These are phyloP conservation scores for Pemphigus obesinymphae DNA, from an alignment of 1,140 invertebrate species.

Conservation along the genomic window DNA sequence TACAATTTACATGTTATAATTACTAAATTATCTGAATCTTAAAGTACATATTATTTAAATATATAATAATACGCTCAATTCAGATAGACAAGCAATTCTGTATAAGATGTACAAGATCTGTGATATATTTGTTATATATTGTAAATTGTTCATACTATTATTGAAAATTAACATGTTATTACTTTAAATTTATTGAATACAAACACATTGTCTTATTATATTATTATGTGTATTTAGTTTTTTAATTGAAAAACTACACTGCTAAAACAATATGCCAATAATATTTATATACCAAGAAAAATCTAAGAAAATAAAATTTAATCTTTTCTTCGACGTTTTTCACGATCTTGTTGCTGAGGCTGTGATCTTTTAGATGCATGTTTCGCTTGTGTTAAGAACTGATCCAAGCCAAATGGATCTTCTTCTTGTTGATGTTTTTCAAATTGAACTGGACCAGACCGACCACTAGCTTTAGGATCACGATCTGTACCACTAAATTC, in stretches of 20 bases:
- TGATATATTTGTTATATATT: too few species aligned
- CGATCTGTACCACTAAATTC: conserved; percentile 88
- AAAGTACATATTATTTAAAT: too few species aligned
- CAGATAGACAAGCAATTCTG: too few species aligned
- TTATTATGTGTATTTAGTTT: background rate
- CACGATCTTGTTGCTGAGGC: conserved; percentile 44
- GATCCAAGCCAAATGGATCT: conserved; percentile 96
- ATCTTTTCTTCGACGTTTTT: conserved; percentile 40
- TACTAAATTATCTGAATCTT: too few species aligned
- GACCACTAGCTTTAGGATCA: conserved; percentile 65
- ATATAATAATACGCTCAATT: too few species aligned
- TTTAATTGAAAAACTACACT: background rate
- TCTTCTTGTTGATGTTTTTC: conserved; percentile 73
- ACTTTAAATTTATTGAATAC: background rate
- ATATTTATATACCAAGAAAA: background rate
- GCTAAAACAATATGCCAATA: background rate
- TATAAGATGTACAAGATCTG: too few species aligned
- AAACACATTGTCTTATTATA: background rate
- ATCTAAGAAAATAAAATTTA: background rate
- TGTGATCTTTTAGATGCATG: conserved; percentile 60
- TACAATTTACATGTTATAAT: too few species aligned
- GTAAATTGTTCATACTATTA: too few species aligned
- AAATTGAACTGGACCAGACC: conserved; percentile 95
- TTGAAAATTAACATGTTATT: background rate
- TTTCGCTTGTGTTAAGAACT: conserved; percentile 96